Conservation (phyloP, 2,888 invertebrate genomes). For the Campopleginae sp. region DNA sequence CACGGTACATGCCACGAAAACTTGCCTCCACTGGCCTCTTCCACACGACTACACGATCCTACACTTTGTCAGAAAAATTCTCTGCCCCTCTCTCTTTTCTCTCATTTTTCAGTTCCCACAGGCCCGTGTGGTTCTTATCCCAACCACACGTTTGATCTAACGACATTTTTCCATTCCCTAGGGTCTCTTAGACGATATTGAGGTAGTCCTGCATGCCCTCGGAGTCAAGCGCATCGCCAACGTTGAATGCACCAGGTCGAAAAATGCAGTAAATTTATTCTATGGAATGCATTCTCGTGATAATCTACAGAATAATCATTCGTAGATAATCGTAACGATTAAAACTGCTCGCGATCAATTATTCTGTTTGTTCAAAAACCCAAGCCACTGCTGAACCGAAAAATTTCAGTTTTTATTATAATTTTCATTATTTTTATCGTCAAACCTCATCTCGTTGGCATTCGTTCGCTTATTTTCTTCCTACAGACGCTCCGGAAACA, state of each 20-base stretch:
- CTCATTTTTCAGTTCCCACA: constrained; percentile 72
- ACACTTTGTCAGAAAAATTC: constrained; percentile 76
- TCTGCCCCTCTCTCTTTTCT: constrained; percentile 46
- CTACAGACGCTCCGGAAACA: not conserved
- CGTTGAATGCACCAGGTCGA: not conserved
- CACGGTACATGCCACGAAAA: constrained; percentile 60
- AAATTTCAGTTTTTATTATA: not conserved
- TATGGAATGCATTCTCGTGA: not conserved
- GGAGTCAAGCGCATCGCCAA: not conserved
- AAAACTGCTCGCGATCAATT: not conserved
- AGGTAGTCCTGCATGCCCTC: constrained; percentile 7
- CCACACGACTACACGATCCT: constrained; percentile 77
- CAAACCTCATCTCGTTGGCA: not conserved
- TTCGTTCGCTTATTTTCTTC: too few relatives aligned
- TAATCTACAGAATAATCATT: not conserved
- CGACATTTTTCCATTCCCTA: constrained; percentile 56
- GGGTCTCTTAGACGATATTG: constrained; percentile 33
- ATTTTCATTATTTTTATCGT: not conserved
- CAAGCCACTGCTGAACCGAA: not conserved
- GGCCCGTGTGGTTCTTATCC: constrained; percentile 81
- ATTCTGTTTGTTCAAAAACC: too few relatives aligned
- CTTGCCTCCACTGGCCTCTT: constrained; percentile 41
- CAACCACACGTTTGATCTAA: constrained; percentile 80
- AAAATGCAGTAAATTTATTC: not conserved
- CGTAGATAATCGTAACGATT: not conserved